Base-by-base conservation (phyloP, 2,113 vertebrate species). In the Dasyornis broadbenti region DNA sequence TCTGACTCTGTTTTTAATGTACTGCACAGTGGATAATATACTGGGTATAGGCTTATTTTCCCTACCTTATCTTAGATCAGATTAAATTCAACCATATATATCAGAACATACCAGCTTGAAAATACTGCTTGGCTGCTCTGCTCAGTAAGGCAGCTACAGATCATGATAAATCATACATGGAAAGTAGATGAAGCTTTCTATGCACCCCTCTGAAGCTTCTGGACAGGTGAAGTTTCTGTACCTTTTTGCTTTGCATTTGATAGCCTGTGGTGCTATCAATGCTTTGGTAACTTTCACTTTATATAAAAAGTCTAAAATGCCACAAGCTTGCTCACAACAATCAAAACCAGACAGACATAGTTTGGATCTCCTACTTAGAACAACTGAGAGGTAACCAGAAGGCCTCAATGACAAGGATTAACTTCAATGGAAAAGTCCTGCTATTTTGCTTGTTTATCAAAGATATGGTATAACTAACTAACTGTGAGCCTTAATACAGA, bases 1-100 rank as follows among this genome's bases (percentile, higher is more conserved):
- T 91, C 92, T 89, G 89, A 95, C 57, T 89, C 68, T 91, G 76
- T 69, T 95, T 95, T 84, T 92, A 91, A 94, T 30, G n/a, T 69
- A 63, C 44, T 86, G 47, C 57, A 68, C 37, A 76, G 35, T n/a
- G 19, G 75, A 65, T 75, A 89, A 93, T 63, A 54, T 50, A 78
- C 39, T 78, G 42, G 14, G 42, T 82, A 91, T 40, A 82, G 53
- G 47, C 69, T 92, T 69, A 45, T 60, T 77, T 92, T 91, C 82
- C 15, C 18, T 45, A 69, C 53, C 57, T 92, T 89, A 91, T 71
- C 80, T 95, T 92, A 56, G 39, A 90, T 75, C 26, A 65, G 83
- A 91, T 87, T 91, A 92, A 92, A 92, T 82, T 90, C 66, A 80
- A 30, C 53, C 77, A 82, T 79, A 91, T 82, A 72, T 82, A 87